These are phyloP conservation scores for Helicolenus hilgendorfi DNA, from an alignment of 2,797 vertebrate species.

Conservation along the genomic window DNA sequence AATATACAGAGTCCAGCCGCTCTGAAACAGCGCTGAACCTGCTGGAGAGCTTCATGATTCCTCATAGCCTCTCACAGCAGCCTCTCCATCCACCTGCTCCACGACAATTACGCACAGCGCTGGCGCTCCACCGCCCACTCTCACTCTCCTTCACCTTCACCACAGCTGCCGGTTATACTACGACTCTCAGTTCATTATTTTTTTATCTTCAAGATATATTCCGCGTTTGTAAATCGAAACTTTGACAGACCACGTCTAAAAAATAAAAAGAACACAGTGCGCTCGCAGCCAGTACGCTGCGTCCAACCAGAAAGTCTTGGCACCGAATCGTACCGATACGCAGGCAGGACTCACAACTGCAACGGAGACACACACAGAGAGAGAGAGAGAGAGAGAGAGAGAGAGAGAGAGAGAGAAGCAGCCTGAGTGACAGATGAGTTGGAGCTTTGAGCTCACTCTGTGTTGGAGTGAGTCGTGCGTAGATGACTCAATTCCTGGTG, in stretches of 20 bases:
- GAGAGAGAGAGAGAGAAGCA: neutral
- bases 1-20: conserved; percentile 1
- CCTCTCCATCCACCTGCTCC: conserved; percentile 79
- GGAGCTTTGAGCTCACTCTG: conserved; percentile 12
- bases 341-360: conserved; percentile 16
- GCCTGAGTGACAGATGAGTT: neutral
- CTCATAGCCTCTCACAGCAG: conserved; percentile 14
- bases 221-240: neutral
- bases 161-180: neutral
- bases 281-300: conserved; percentile 27
- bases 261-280: neutral
- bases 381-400: neutral
- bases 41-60: conserved; percentile 51
- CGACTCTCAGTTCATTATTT: conserved; percentile 40
- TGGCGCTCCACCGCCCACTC: neutral
- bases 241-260: neutral
- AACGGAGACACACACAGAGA: neutral
- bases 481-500: neutral
- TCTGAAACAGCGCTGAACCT: conserved; percentile 31
- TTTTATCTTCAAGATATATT: neutral
- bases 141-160: neutral
- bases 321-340: conserved; percentile 6
- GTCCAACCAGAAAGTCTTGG: conserved; percentile 28
- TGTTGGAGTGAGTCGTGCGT: conserved; percentile 42
- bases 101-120: conserved; percentile 53